Evolutionary conservation across 2,888 invertebrate genomes (phyloP).

Genomic region (Phalera bucephala): DNA sequence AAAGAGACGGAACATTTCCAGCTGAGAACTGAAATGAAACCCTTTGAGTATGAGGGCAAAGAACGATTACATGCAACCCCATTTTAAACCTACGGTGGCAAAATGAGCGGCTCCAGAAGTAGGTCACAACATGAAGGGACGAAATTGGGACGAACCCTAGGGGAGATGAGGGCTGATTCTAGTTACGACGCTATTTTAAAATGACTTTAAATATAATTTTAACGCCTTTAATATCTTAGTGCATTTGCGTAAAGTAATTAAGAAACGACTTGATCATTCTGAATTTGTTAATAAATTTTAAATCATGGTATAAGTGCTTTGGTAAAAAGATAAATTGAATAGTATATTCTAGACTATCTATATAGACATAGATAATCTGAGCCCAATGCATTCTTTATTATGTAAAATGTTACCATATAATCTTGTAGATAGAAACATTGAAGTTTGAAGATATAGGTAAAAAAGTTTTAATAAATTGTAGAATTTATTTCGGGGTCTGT

Average conservation of each 20-base stretch:
- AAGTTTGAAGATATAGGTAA: too few relatives aligned
- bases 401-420: too few relatives aligned
- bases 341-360: too few relatives aligned
- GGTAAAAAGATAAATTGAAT: too few relatives aligned
- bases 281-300: too few relatives aligned
- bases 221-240: conserved; percentile 14
- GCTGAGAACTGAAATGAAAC: conserved; percentile 29
- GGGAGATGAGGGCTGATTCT: conserved; percentile 51
- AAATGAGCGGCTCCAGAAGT: conserved; percentile 73
- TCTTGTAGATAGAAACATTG: too few relatives aligned
- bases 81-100: conserved; percentile 70
- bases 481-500: too few relatives aligned
- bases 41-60: conserved; percentile 51
- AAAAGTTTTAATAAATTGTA: too few relatives aligned
- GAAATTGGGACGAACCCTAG: conserved; percentile 74
- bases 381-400: too few relatives aligned
- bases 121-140: conserved; percentile 74
- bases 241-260: conserved; percentile 19
- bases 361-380: too few relatives aligned
- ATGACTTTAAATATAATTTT: conserved; percentile 30
- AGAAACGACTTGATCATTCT: too few relatives aligned
- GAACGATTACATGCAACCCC: conserved; percentile 72
- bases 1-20: conserved; percentile 40
- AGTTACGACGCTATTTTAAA: conserved; percentile 40
- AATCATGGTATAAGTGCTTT: too few relatives aligned